Base-by-base conservation (phyloP, 2,888 invertebrate genomes). In the Portevinia maculata region DNA sequence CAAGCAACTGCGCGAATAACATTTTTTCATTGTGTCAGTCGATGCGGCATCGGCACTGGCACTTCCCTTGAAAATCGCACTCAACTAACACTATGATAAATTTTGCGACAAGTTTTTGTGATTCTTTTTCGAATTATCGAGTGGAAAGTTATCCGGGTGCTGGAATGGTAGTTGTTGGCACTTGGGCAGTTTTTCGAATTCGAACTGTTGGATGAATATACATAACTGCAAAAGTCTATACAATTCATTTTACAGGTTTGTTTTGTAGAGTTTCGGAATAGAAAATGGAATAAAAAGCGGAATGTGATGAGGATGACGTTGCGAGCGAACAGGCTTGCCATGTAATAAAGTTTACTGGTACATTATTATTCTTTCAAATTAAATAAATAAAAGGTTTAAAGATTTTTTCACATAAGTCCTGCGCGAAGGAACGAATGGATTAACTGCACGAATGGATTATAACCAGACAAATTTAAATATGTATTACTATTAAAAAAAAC, bases 191-290 rank as follows among this genome's bases (percentile, higher is more conserved):
- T 19, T 24, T 2, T 24, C n/a, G 24, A 24, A 24, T 24, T 24
- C 5, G 5, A 24, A 24, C 24, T 5, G 5, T 24, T 24, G 24
- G 24, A 24, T n/a, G n/a, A n/a, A n/a, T n/a, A n/a, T n/a, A n/a
- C 2, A 24, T 24, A 24, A 3, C 24, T 24, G 24, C 24, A 24
- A 24, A 24, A 24, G 24, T 24, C 24, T 24, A 24, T 24, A 24
- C 24, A 3, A 24, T 24, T 24, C 3, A 3, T 24, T 5, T 3
- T 24, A 24, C 21, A 17, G 6, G 6, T 28, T 41, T 39, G 17
- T 5, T 17, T 24, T 78, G 70, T 32, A 70, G 57, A 70, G 21
- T 57, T 79, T 79, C 79, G 59, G 73, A 79, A 67, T 79, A 48
- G 39, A 60, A 67, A 60, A 64, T 59, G 46, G 67, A 60, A 44